A percentile compares a stretch with the other conserved stretches of the same genome.
These are phyloP conservation scores for Myiopsitta monachus DNA, from an alignment of 2,113 vertebrate genomes.

Conservation along the genomic window DNA sequence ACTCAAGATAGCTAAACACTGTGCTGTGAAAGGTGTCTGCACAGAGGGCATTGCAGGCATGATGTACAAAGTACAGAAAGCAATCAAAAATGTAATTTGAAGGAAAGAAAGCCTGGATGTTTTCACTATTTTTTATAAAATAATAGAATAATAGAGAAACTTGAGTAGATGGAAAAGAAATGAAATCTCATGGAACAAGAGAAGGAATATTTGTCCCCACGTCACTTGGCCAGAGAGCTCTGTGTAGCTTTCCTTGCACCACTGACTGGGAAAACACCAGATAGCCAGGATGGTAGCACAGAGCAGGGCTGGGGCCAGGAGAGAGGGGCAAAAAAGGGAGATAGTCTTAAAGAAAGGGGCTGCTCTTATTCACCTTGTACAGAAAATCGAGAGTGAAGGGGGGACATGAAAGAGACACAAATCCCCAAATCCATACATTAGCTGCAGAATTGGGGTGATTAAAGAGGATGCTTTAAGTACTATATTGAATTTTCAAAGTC, in stretches of 20 bases:
- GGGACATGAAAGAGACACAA: not conserved
- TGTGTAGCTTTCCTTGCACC: not conserved
- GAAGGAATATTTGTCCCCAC: not conserved
- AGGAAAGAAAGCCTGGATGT: not conserved
- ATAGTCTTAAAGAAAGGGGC: not conserved
- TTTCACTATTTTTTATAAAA: not conserved
- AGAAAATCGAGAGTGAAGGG: not conserved
- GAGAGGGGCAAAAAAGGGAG: not conserved
- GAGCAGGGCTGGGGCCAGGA: rapidly evolving
- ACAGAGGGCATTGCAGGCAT: not conserved
- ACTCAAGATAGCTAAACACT: not conserved
- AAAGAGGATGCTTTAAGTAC: not conserved
- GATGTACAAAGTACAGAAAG: not conserved
- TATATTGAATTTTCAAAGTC: not conserved
- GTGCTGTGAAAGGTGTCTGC: not conserved
- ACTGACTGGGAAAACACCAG: not conserved
- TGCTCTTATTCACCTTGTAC: not conserved
- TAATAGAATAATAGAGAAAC: not conserved
- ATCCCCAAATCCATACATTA: not conserved
- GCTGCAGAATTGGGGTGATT: not conserved
- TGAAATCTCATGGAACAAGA: not conserved
- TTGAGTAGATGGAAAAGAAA: not conserved
- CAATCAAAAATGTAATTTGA: not conserved
- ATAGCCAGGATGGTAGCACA: not conserved
- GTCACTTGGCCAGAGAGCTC: not conserved